Evolutionary conservation across 2,888 invertebrate species (phyloP), one percentile per base, ranked within the genome.

Genomic region (Acanthoscelides obtectus): DNA sequence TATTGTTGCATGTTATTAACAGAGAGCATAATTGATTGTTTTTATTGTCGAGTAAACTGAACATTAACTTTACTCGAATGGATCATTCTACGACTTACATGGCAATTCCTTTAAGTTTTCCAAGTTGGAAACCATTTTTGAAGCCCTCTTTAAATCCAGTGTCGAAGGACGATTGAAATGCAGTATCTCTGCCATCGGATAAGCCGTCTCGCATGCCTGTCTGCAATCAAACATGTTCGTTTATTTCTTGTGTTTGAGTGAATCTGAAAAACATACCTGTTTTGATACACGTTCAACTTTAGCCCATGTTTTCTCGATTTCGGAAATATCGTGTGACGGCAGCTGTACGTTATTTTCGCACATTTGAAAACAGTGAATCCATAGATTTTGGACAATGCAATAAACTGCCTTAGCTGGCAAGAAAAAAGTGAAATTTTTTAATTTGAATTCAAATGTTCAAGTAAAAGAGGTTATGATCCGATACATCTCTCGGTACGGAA

Each of bases 101-200:
- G 71, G 81, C 71, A 22, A 75, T 67, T 68, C 86, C 87, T 80
- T 88, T 87, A 66, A 83, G 84, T 78, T 85, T 84, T 73, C 92
- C 90, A 71, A 92, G 78, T 72, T 87, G 80, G 71, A 91, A 87
- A 20, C 90, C 91, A 77, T 88, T 89, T 73, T 84, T 82, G 63
- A 93, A 88, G 0, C 92, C 94, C 80, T 90, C 89, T 72, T 84
- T 83, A 81, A 91, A 94, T 0, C 94, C 94, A 72, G 81, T 80
- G 79, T 94, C 91, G 82, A 94, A 94, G 81, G 91, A 89, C 21
- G 86, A 81, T 85, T 94, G 94, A 78, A 91, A 92, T 69, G 88
- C 87, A 70, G 88, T 84, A 20, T 89, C 87, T 75, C 89, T 87
- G 0, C 93, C 94, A 81, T 89, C 90, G 45, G 87, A 85, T 72